Conservation (phyloP, 2,888 invertebrate species). For the Zaprionus obscuricornis region DNA sequence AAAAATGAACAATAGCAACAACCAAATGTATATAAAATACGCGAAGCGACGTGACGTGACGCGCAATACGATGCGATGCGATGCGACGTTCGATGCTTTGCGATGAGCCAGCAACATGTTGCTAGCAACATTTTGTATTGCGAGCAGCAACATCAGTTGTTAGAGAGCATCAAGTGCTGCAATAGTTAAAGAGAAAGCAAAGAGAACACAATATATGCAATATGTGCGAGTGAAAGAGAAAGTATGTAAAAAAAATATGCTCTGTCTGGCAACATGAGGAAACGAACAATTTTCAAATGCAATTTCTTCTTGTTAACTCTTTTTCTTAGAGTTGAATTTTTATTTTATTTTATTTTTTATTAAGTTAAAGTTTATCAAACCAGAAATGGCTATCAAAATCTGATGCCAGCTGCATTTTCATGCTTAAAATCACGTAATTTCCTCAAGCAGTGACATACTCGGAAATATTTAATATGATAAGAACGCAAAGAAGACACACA, state of each 20-base stretch:
- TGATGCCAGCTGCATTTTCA: conserved; percentile 42
- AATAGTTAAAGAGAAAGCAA: conserved; percentile 49
- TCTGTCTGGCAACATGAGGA: conserved; percentile 37
- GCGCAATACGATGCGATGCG: conserved; percentile 28
- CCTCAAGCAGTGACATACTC: conserved; percentile 47
- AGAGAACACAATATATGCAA: conserved; percentile 25
- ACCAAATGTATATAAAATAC: no score
- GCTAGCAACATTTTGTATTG: conserved; percentile 33
- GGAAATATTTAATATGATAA: conserved; percentile 52
- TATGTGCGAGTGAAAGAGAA: conserved; percentile 48
- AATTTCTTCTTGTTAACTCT: conserved; percentile 25
- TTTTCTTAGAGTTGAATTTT: conserved; percentile 10
- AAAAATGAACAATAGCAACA: conserved; percentile 61
- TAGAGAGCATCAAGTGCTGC: conserved; percentile 4
- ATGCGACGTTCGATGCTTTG: conserved; percentile 1
- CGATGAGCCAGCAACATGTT: conserved; percentile 66
- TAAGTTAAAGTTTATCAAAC: conserved; percentile 60
- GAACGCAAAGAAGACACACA: conserved; percentile 25
- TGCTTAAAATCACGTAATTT: conserved; percentile 60
- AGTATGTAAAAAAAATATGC: no score
- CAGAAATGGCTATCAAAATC: conserved; percentile 55
- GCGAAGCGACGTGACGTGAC: conserved; percentile 32
- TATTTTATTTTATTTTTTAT: neutral
- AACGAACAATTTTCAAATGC: conserved; percentile 34
- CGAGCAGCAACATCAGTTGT: conserved; percentile 8